These are phyloP conservation scores for Bovichtus diacanthus DNA, from an alignment of 2,797 vertebrate genomes.

Conservation along the genomic window DNA sequence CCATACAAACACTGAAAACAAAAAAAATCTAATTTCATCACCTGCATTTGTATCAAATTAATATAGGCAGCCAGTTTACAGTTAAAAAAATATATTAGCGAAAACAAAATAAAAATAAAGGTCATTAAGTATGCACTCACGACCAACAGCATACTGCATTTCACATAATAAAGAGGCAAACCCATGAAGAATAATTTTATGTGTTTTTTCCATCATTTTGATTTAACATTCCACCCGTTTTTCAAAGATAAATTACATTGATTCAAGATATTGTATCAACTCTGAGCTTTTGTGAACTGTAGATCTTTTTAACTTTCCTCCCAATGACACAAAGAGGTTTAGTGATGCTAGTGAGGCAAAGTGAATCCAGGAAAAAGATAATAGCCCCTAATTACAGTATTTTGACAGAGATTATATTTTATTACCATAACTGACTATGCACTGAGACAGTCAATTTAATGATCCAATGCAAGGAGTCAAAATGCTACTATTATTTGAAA, in stretches of 20 bases:
- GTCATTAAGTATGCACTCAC: neutral
- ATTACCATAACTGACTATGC: neutral
- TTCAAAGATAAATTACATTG: neutral
- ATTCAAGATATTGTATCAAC: neutral
- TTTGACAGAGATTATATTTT: constrained; percentile 23
- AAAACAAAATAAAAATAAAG: neutral
- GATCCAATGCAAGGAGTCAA: neutral
- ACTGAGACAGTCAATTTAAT: constrained; percentile 2
- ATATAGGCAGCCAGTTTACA: neutral
- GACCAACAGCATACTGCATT: neutral
- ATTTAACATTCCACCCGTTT: neutral
- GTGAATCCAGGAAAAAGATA: neutral
- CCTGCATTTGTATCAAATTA: neutral
- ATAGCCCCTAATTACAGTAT: neutral
- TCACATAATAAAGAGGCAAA: neutral
- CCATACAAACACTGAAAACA: neutral
- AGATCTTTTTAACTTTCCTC: neutral
- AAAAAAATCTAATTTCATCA: neutral
- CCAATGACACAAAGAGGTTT: neutral
- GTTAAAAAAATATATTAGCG: neutral
- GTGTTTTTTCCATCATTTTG: constrained; percentile 1
- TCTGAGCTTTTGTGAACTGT: neutral
- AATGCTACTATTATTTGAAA: constrained; percentile 12
- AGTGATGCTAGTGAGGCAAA: neutral
- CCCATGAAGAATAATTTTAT: neutral